Evolutionary conservation across 2,888 invertebrate species (phyloP), one percentile per base, ranked within the genome.

Genomic region (Drosophila hawaiiensis): DNA sequence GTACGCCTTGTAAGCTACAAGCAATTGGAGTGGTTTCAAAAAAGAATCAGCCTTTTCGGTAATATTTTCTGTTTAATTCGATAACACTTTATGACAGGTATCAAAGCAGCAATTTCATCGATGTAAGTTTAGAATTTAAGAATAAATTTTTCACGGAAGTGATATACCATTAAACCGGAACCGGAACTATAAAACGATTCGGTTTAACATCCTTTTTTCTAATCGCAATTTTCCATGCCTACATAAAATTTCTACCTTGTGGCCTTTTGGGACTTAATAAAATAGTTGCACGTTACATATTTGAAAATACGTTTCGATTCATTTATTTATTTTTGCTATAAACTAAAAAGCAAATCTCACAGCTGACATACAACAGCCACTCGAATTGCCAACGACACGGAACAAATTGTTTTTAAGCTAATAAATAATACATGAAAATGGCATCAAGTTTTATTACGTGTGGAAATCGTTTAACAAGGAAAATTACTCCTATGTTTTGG

Each of bases 401-500:
- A 53, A 16, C 33, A 59, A 70, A 31, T 28, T 43, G 41, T 25
- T 58, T 16, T 4, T n/a, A 28, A 33, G 19, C 41, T 49, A 60
- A 43, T 28, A 29, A 28, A 70, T 19, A 12, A 53, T 41, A 70
- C 66, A 78, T 41, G 70, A 50, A 75, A 80, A 69, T 6, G 10
- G 70, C 68, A 77, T 75, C 76, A 63, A 61, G 56, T 58, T 14
- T 56, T 47, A 16, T 7, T 2, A 22, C 43, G 22, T 43, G 22
- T 16, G 25, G 29, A 55, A 52, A 43, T 58, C 39, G 68, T 33
- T 68, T 43, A 66, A 82, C 74, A 82, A 50, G 59, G 22, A 73
- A 78, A 82, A 53, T 74, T 68, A 68, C 74, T 82, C 60, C 60
- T 14, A 67, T 59, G 47, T 31, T 60, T 56, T 61, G 25, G 12